Base-by-base conservation (phyloP, 2,888 invertebrate genomes). In the Malacosoma neustria region DNA sequence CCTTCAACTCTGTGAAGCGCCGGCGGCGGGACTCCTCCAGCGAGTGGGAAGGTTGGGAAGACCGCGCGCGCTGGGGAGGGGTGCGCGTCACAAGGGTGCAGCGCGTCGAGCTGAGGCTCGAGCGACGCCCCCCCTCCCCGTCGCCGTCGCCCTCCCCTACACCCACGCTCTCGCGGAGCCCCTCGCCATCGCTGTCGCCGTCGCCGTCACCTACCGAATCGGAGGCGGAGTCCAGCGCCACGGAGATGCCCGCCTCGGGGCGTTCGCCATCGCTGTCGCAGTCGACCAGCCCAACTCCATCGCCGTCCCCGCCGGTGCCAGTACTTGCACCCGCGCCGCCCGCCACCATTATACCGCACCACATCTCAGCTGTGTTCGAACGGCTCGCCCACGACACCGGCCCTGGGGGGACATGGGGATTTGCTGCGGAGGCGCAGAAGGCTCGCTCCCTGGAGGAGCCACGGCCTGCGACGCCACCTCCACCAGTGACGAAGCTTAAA, bases 1-100 rank as follows among this genome's bases (percentile, higher is more conserved):
- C 91, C 37, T 93, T 93, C 72, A 93, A 93, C 72, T 88, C 91
- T 45, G 91, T 90, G 51, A 89, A 89, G 70, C 82, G 82, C 39
- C 64, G 68, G n/a, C 66, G 73, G 36, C 57, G 56, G 37, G 66
- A 60, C 38, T 68, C 73, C 35, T 73, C 79, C 38, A 58, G 66
- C 51, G 73, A 72, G 52, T 79, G 76, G 79, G 80, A 74, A 55
- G 72, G 74, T 36, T 77, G 77, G 73, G 73, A 60, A 40, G 57
- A 51, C 32, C 36, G 48, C 30, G 22, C 40, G 32, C 38, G 45
- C 33, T 64, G 72, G 72, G 61, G 68, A 36, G 76, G 75, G 39
- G 72, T 79, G 44, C 56, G 75, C 31, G 80, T 79, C 13, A 77
- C 81, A 36, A 59, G 80, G 43, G 76, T 77, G 43, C 79, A 76